Evolutionary conservation across 1,140 invertebrate species (phyloP).

Genomic region (Drosophila busckii): DNA sequence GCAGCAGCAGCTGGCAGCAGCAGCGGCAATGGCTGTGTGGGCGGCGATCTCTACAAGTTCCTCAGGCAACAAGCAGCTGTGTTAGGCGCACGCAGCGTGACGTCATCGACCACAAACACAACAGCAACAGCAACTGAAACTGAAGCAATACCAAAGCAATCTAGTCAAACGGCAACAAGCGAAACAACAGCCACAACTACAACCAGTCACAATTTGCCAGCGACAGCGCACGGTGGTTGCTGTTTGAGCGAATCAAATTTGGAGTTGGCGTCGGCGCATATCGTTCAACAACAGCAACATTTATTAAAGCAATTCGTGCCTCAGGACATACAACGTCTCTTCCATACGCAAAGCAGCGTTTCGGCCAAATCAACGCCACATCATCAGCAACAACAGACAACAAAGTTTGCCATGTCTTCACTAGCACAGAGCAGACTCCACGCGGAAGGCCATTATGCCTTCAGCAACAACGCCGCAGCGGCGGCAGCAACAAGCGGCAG

Average conservation of each 20-base stretch:
- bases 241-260: constrained; percentile 43
- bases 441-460: constrained; percentile 35
- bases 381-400: constrained; percentile 41
- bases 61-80: constrained; percentile 27
- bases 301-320: constrained; percentile 49
- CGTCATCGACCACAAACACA: constrained; percentile 34
- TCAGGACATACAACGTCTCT: constrained; percentile 49
- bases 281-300: no score
- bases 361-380: constrained; percentile 45
- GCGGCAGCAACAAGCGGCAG: neutral
- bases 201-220: constrained; percentile 53
- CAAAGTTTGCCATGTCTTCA: constrained; percentile 72
- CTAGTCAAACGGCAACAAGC: constrained; percentile 48
- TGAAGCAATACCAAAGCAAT: constrained; percentile 47
- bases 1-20: constrained; percentile 11
- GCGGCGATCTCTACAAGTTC: constrained; percentile 34
- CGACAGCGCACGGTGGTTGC: constrained; percentile 55
- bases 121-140: constrained; percentile 15
- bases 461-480: constrained; percentile 1
- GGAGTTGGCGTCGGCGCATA: constrained; percentile 57
- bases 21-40: constrained; percentile 13
- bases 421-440: constrained; percentile 67
- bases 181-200: no score
- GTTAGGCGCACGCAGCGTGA: constrained; percentile 36
- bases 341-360: constrained; percentile 52